These are phyloP conservation scores for Synergus laeviventris DNA, from an alignment of 2,888 invertebrate genomes.

Conservation along the genomic window DNA sequence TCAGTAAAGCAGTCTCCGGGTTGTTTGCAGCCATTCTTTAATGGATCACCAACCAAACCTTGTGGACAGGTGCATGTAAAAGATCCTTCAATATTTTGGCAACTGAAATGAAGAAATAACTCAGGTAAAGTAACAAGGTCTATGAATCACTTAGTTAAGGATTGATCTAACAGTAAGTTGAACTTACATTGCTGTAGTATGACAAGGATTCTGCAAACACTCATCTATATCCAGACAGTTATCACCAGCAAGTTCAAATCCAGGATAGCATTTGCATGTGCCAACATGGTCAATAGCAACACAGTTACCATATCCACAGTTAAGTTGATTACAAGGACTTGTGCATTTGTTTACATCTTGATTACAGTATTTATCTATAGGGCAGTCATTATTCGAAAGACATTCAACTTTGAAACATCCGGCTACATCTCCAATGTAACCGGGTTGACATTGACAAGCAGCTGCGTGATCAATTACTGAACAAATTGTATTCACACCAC, in stretches of 20 bases:
- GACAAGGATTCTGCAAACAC: constrained; percentile 87
- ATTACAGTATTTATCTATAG: constrained; percentile 86
- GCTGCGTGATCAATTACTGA: constrained; percentile 84
- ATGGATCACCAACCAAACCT: constrained; percentile 88
- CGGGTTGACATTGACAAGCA: constrained; percentile 87
- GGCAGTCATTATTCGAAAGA: constrained; percentile 85
- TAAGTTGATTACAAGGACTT: constrained; percentile 88
- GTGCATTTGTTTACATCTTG: constrained; percentile 86
- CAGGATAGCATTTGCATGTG: constrained; percentile 85
- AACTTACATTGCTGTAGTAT: constrained; percentile 82
- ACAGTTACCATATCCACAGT: constrained; percentile 90
- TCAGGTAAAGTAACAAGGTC: too few relatives aligned
- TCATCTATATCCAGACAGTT: constrained; percentile 89
- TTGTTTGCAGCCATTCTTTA: constrained; percentile 85
- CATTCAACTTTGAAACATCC: constrained; percentile 95
- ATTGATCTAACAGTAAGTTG: neutral
- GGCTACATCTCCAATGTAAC: constrained; percentile 89
- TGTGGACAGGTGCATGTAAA: constrained; percentile 87
- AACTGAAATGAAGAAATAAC: constrained; percentile 74
- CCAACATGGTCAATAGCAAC: constrained; percentile 84
- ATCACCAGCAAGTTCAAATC: constrained; percentile 83
- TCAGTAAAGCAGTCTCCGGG: constrained; percentile 90
- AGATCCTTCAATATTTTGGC: constrained; percentile 87
- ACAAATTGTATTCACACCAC: constrained; percentile 88
- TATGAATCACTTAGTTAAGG: neutral